phyloP scores from a whole-genome alignment of 2,888 invertebrate species.

The Atethmia centrago region DNA sequence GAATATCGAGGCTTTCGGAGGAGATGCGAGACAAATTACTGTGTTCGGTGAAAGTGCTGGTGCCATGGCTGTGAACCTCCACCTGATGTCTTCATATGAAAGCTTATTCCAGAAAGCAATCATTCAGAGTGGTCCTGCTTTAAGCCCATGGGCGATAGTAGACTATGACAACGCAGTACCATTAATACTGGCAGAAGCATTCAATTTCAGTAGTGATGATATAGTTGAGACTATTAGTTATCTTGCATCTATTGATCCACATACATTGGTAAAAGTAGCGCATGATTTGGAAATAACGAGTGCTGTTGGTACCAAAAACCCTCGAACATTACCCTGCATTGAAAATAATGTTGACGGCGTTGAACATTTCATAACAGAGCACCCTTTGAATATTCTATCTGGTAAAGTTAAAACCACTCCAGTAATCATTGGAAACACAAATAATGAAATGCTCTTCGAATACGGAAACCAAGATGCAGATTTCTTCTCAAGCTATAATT shows the following conservation, averaged over 20 bases:
- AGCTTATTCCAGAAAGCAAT: slow-evolving; percentile 50
- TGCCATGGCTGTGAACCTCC: slow-evolving; percentile 55
- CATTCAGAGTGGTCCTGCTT: slow-evolving; percentile 53
- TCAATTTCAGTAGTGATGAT: slow-evolving; percentile 37
- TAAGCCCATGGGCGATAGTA: slow-evolving; percentile 20
- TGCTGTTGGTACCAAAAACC: not conserved
- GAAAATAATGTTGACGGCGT: slow-evolving; percentile 39
- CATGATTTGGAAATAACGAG: slow-evolving; percentile 17
- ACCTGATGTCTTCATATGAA: slow-evolving; percentile 41
- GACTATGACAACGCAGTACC: slow-evolving; percentile 30
- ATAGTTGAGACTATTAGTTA: slow-evolving; percentile 37
- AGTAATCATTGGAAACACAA: slow-evolving; percentile 36
- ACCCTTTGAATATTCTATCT: slow-evolving; percentile 34
- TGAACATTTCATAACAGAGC: slow-evolving; percentile 39
- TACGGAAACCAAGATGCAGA: slow-evolving; percentile 1
- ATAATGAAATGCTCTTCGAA: slow-evolving; percentile 29
- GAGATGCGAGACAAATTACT: slow-evolving; percentile 65
- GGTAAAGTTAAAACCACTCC: slow-evolving; percentile 23
- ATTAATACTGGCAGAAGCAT: slow-evolving; percentile 38
- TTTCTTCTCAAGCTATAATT: slow-evolving; percentile 23
- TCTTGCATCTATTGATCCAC: slow-evolving; percentile 37
- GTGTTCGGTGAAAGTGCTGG: slow-evolving; percentile 72
- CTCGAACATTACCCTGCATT: slow-evolving; percentile 28
- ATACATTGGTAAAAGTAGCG: slow-evolving; percentile 12
- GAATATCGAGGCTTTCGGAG: slow-evolving; percentile 73